Base-by-base conservation (phyloP, 2,797 vertebrate species). In the Sciaenops ocellatus region DNA sequence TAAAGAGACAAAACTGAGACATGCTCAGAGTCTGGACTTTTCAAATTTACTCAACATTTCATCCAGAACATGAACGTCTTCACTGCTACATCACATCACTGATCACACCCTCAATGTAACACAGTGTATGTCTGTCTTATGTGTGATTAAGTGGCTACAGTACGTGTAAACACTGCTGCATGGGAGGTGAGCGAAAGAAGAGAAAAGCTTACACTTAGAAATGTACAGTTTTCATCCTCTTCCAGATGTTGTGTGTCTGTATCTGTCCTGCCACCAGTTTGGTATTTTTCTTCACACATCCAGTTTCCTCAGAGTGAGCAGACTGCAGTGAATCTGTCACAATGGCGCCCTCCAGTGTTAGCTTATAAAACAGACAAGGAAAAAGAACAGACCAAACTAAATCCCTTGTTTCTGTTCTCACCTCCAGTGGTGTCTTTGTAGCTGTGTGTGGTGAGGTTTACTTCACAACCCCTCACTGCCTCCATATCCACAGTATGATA, bases 211-310 rank as follows among this genome's bases (percentile, higher is more conserved):
- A 95, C 93, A 95, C 87, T 92, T 95, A 94, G 94, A 96, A 96
- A 96, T 96, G 92, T 95, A 96, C 95, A 95, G 91, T 94, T 94
- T 88, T 87, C 83, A 91, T 90, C 83, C 85, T 89, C 79, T 78
- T 86, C 83, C 88, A 80, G 73, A 82, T 84, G 83, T 82, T 67
- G 76, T 80, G 60, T 85, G 83, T 89, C 77, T 70, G 72, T 88
- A 85, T 87, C 76, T 90, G 72, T 87, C 77, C 76, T 74, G 68
- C 52, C 55, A 50, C 56, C 76, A 64, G 48, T 83, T 78, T 86
- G 65, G 70, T 73, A 16, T 80, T 78, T 78, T 74, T 87, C 67
- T 46, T 64, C 79, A 28, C 76, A 59, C 47, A 26, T 78, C 69
- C 79, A 48, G 67, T 78, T 60, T 71, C 62, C 69, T 77, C 73